Base-by-base conservation (phyloP, 2,113 vertebrate genomes). In the Hylia prasina region DNA sequence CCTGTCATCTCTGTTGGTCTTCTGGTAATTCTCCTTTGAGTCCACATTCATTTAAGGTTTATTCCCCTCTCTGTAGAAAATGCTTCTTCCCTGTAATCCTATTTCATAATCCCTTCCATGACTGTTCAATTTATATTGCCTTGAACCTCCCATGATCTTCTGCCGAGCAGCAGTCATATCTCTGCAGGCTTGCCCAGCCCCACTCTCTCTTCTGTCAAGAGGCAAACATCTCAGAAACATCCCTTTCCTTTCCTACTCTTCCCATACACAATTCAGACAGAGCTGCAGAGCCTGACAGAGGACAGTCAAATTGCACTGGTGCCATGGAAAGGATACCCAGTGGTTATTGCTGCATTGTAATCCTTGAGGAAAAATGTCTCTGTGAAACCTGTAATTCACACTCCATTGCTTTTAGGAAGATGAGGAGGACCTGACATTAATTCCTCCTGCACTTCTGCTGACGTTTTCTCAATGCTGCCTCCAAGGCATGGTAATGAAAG, bases 71-170 rank as follows among this genome's bases (percentile, higher is more conserved):
- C 57, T 39, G 47, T 60, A 84, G 47, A 82, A 84, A 57, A 28
- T 23, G 2, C 28, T 77, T 70, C 45, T 87, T 48, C 53, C n/a
- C 11, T 13, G 30, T 69, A 92, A 92, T 57, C 31, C 40, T 50
- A 1, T 68, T 56, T 73, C 45, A 68, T 83, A 60, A 65, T 79
- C 53, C 28, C 25, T 87, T 45, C 58, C 1, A 0, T 66, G 64
- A 31, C 60, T 33, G 19, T 23, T 54, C 9, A 37, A 70, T 90
- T 86, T 58, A 11, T 35, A 19, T 17, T 1, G 0, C 47, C 53
- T 69, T 0, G 0, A 42, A n/a, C 30, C 25, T 73, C 42, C 35
- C 1, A 0, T 42, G 25, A 42, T 84, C n/a, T 71, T 53, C 61
- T 61, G 37, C 57, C 56, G 22, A 48, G 63, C 45, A 47, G 71